Evolutionary conservation across 2,797 vertebrate genomes (phyloP).

Genomic region (Micrastur ruficollis): DNA sequence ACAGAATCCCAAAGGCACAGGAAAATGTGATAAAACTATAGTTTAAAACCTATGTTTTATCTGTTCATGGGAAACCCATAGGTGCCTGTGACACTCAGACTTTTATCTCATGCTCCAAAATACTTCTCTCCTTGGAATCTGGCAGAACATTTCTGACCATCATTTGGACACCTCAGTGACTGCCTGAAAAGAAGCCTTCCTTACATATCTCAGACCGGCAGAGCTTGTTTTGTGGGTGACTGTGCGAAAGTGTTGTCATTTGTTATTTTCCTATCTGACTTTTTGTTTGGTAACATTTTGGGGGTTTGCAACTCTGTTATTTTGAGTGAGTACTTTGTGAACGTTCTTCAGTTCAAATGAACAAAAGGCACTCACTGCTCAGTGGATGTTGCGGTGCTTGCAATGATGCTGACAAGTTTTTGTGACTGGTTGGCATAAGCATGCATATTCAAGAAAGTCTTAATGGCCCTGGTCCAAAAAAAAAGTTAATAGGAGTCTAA

Average conservation of each 20-base stretch:
- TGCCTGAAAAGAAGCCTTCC: background rate
- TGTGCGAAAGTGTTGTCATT: background rate
- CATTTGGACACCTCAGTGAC: background rate
- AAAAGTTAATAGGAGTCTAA: background rate
- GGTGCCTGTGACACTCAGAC: background rate
- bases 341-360: background rate
- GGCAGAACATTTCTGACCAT: background rate
- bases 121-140: background rate
- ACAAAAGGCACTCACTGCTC: background rate
- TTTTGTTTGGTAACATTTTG: background rate
- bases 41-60: background rate
- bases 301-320: background rate
- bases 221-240: background rate
- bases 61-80: background rate
- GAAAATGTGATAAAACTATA: background rate
- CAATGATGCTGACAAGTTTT: background rate
- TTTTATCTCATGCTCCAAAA: background rate
- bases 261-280: background rate
- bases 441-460: background rate
- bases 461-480: background rate
- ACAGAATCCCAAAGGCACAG: background rate
- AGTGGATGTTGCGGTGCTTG: background rate
- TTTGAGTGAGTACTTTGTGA: background rate
- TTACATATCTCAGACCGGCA: background rate
- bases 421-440: background rate